phyloP scores from a whole-genome alignment of 2,797 vertebrate species.

The Acanthiza pusilla region DNA sequence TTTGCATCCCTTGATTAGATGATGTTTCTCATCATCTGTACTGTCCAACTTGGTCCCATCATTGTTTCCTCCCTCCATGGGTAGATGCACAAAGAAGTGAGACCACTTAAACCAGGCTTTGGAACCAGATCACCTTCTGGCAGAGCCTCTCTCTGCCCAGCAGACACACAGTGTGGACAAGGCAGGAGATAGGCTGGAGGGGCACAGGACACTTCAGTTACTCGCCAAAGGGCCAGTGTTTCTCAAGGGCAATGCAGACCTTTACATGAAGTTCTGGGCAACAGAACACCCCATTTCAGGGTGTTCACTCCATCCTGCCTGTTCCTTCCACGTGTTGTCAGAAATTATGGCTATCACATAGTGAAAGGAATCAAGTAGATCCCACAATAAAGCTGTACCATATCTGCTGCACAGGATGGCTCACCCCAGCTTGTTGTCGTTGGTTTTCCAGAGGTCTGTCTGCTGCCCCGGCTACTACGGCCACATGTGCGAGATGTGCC shows the following conservation, averaged over 20 bases:
- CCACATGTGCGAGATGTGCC: slow-evolving; percentile 88
- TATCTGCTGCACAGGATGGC: neutral
- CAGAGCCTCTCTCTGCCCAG: neutral
- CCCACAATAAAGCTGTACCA: slow-evolving; percentile 30
- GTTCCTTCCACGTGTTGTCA: neutral
- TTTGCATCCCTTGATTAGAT: neutral
- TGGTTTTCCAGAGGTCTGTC: slow-evolving; percentile 71
- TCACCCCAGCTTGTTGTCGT: neutral
- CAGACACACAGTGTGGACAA: neutral
- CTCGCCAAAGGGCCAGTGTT: neutral
- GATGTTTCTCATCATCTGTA: neutral
- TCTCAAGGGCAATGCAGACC: neutral
- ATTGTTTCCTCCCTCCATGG: neutral
- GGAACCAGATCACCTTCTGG: neutral
- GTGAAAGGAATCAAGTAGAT: neutral
- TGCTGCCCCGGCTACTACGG: slow-evolving; percentile 92
- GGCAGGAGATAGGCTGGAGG: neutral
- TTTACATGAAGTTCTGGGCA: neutral
- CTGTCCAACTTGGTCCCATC: neutral
- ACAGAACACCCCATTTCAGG: neutral
- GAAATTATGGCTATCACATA: neutral
- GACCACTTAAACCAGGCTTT: neutral
- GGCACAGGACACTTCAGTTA: neutral
- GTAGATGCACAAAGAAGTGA: neutral
- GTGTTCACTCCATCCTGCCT: neutral